Evolutionary conservation across 2,797 vertebrate species (phyloP), one percentile per base, ranked within the genome.

Genomic region (Lemur catta): DNA sequence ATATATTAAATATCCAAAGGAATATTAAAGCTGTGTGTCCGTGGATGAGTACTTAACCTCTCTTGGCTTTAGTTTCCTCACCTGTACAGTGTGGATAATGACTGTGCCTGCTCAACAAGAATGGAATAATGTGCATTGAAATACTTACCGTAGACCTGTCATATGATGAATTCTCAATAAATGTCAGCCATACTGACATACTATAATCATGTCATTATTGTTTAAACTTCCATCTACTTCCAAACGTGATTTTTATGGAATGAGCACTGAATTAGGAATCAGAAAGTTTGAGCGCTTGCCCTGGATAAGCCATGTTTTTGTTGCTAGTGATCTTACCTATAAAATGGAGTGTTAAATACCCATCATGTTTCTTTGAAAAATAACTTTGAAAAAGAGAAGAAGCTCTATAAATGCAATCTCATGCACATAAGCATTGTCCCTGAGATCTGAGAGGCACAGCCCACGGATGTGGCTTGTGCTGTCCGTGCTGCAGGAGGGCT

Each of bases 21-120:
- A n/a, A 65, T n/a, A 65, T 15, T n/a, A 65, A 65, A 65, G 74
- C 78, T 89, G 48, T 59, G 65, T 85, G 82, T 74, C 33, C 61
- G 89, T 41, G 12, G 43, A 63, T 4, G 52, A 84, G 26, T 86
- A 52, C 4, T 88, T 85, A 79, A 72, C 59, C 24, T 92, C 24
- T 80, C 93, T 84, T 67, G 57, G 33, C 48, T 91, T 75, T 11
- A 74, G 26, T 84, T 65, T 76, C 80, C 46, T 93, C 4, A 35
- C 22, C 38, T 35, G 38, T 46, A 20, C 38, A 55, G 38, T 41
- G 30, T 43, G 12, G 20, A 74, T 24, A 59, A 91, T 28, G 28
- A 48, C 0, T 2, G 17, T 4, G 28, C 38, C 24, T 63, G 20
- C 18, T 86, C 0, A 0, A 7, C 24, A 7, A 26, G 59, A 43